phyloP scores from a whole-genome alignment of 2,888 invertebrate genomes.

The Bombylius discolor region DNA sequence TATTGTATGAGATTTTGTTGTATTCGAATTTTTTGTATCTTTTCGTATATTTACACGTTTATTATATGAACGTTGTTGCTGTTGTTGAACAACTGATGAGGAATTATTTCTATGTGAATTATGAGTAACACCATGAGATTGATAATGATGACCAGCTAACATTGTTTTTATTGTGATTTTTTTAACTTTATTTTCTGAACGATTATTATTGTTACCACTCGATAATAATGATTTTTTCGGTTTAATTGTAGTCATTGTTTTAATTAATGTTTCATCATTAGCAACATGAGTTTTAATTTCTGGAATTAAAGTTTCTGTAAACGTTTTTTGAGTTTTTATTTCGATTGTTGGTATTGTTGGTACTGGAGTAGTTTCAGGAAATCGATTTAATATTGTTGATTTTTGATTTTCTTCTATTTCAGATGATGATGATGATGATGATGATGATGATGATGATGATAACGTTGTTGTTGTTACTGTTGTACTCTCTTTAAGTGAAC shows the following conservation, averaged over 20 bases:
- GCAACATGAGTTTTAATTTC: constrained; percentile 9
- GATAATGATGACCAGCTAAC: neutral
- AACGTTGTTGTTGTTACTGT: too few relatives aligned
- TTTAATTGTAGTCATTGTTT: neutral
- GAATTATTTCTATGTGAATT: neutral
- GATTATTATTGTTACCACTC: neutral
- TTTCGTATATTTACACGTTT: neutral
- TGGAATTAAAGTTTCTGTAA: constrained; percentile 12
- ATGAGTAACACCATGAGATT: neutral
- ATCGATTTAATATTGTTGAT: too few relatives aligned
- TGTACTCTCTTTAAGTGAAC: constrained; percentile 8
- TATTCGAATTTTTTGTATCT: neutral
- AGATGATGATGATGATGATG: constrained; percentile 8
- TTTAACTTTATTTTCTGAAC: neutral
- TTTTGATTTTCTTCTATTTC: neutral
- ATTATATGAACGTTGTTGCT: neutral
- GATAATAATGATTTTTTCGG: neutral
- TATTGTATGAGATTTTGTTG: neutral
- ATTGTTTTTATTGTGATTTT: constrained; percentile 3
- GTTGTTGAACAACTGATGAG: neutral
- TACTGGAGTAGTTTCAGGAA: too few relatives aligned
- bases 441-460: constrained; percentile 6
- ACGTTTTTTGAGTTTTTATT: constrained; percentile 1
- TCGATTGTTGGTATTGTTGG: neutral
- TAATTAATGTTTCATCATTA: constrained; percentile 1